Percentiles rank a stretch among this genome's conserved stretches.
These are phyloP conservation scores for Polydesmus complanatus DNA, from an alignment of 2,888 invertebrate species.

Conservation along the genomic window DNA sequence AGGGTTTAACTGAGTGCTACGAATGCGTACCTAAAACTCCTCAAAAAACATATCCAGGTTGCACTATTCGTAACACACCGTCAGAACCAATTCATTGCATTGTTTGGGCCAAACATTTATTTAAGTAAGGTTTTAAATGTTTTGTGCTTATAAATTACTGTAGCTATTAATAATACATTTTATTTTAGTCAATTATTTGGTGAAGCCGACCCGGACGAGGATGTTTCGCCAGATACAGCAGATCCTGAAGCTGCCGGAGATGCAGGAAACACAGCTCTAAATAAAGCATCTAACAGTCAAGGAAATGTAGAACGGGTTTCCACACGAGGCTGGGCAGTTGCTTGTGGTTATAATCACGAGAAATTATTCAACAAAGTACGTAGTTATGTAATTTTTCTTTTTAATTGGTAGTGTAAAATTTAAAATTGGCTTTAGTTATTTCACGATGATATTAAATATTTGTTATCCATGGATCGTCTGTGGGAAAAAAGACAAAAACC, in stretches of 20 bases:
- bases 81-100: conserved; percentile 98
- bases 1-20: conserved; percentile 84
- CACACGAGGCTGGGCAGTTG: conserved; percentile 79
- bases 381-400: conserved; percentile 1
- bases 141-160: conserved; percentile 1
- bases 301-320: conserved; percentile 47
- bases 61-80: conserved; percentile 97
- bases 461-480: conserved; percentile 83
- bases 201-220: conserved; percentile 89
- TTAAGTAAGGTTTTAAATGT: conserved; percentile 56
- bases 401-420: not conserved
- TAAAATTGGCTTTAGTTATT: conserved; percentile 46
- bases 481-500: conserved; percentile 83
- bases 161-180: not conserved
- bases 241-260: conserved; percentile 73
- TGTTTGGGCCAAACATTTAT: conserved; percentile 98
- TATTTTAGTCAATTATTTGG: conserved; percentile 85
- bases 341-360: conserved; percentile 62
- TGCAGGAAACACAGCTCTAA: conserved; percentile 39
- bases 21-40: conserved; percentile 86
- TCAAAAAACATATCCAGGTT: conserved; percentile 90
- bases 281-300: conserved; percentile 35
- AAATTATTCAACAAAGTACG: conserved; percentile 68
- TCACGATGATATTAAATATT: conserved; percentile 82
- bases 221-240: conserved; percentile 92